Evolutionary conservation across 2,888 invertebrate genomes (phyloP).

Genomic region (Pachymerium ferrugineum): DNA sequence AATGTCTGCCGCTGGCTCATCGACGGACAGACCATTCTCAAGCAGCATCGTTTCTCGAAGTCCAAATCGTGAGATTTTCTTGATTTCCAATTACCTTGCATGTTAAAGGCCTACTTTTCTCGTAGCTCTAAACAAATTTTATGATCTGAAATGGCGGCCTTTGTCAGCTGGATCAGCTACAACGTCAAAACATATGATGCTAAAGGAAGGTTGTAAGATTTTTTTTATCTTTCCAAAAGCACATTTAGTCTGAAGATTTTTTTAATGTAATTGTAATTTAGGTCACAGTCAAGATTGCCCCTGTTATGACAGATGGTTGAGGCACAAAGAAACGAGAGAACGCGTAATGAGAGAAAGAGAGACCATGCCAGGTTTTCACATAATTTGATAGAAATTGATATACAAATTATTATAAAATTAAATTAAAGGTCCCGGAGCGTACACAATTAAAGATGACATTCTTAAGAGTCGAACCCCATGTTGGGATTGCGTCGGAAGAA

Average conservation of each 20-base stretch:
- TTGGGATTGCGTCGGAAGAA: slow-evolving; percentile 1
- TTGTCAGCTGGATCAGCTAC: background rate
- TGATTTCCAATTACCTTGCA: background rate
- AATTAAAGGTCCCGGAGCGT: background rate
- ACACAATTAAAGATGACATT: slow-evolving; percentile 9
- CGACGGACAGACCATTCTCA: background rate
- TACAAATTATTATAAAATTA: background rate
- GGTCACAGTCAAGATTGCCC: slow-evolving; percentile 5
- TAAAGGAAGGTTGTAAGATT: background rate
- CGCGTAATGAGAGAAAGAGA: background rate
- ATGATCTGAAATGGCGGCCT: background rate
- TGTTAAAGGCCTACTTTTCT: background rate
- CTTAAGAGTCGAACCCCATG: background rate
- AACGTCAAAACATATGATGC: slow-evolving; percentile 12
- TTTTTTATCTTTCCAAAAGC: background rate
- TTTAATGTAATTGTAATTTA: background rate
- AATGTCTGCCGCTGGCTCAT: background rate
- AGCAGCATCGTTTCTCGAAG: background rate
- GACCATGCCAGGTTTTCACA: background rate
- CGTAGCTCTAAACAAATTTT: background rate
- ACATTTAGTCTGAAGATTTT: background rate
- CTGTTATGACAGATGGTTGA: slow-evolving; percentile 4
- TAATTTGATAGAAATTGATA: background rate
- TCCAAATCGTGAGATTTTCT: background rate
- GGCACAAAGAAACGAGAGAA: slow-evolving; percentile 3